A percentile compares a stretch with the other conserved stretches of the same genome.
Conservation (phyloP, 1,140 invertebrate genomes). For the Oppia nitens region DNA sequence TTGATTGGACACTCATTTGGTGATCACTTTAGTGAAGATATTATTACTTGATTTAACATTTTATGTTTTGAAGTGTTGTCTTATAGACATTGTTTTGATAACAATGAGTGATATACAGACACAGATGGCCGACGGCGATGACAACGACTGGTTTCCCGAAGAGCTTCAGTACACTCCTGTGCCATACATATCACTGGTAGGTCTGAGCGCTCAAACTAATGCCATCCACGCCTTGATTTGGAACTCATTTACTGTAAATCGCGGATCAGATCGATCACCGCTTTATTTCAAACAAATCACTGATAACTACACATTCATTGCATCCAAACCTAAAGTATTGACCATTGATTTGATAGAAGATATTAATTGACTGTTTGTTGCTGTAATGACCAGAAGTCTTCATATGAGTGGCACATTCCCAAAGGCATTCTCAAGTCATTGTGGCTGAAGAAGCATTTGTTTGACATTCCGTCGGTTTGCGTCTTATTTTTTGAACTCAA, state of each 20-base stretch:
- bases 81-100: too few relatives aligned
- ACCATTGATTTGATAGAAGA: background rate
- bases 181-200: conserved; percentile 63
- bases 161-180: conserved; percentile 55
- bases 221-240: conserved; percentile 71
- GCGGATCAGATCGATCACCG: conserved; percentile 56
- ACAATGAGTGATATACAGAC: too few relatives aligned
- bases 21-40: too few relatives aligned
- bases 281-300: conserved; percentile 65
- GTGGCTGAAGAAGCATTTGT: conserved; percentile 88
- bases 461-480: conserved; percentile 72
- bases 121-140: too few relatives aligned
- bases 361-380: conserved; percentile 6
- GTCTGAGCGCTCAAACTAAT: conserved; percentile 67
- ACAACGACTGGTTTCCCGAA: too few relatives aligned
- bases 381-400: conserved; percentile 42
- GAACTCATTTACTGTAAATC: conserved; percentile 71
- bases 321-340: conserved; percentile 62
- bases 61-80: too few relatives aligned
- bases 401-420: conserved; percentile 88
- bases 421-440: conserved; percentile 88
- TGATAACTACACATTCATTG: conserved; percentile 59
- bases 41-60: too few relatives aligned
- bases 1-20: too few relatives aligned
- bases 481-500: conserved; percentile 92